Base-by-base conservation (phyloP, 2,113 vertebrate genomes). In the Poecile atricapillus region DNA sequence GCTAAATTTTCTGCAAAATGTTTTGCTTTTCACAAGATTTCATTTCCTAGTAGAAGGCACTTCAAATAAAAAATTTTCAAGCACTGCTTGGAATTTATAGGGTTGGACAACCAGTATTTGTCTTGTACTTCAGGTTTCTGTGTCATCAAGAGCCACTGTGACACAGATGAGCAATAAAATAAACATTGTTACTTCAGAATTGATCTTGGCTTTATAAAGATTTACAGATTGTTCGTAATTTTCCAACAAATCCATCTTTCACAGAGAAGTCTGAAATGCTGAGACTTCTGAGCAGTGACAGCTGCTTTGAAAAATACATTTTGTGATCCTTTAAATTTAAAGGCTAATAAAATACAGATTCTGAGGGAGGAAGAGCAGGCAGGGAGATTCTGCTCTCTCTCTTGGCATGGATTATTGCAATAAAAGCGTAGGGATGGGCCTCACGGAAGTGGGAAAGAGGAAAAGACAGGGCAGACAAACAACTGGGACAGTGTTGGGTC, bases 161-260 rank as follows among this genome's bases (percentile, higher is more conserved):
- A 92, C 91, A 89, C 23, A 83, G 91, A 94, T 62, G 71, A 94
- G 41, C 84, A 84, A 92, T 94, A 95, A 96, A 96, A 89, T 89
- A 92, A 93, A 92, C 35, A 15, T 59, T 74, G 80, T 71, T 89
- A 60, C 81, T 89, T 91, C 58, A 73, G 37, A 84, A 92, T 44
- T 91, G 77, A 94, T 91, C 74, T 60, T 52, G 23, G 12, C 76
- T 89, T 84, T 91, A 71, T 64, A 50, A 91, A 95, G 81, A 94
- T 95, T 79, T 95, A 92, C 83, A 83, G 70, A 82, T 93, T 84
- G 60, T 81, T 53, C 64, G 53, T 4, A 53, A 58, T 89, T 79
- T 96, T 64, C 58, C 62, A 78, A 84, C 74, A 91, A 95, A 87
- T 87, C 65, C 39, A 46, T 89, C 87, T 85, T 95, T 83, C 78